Evolutionary conservation across 35 echinoderm and acorn worm species (phyloP).

Genomic region (Apostichopus parvimensis): DNA sequence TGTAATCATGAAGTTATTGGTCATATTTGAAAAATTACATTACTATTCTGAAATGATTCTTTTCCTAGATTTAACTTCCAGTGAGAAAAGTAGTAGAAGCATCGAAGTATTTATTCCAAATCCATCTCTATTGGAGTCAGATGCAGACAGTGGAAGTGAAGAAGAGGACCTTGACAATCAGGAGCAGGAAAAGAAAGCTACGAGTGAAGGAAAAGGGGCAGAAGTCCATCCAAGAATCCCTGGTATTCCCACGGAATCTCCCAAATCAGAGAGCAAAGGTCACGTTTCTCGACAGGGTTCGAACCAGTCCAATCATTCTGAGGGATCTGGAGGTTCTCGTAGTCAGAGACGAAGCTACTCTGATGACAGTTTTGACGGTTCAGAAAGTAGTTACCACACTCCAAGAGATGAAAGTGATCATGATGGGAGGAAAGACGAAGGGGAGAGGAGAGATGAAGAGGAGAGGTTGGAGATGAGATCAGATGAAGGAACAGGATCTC

Average conservation of each 20-base stretch:
- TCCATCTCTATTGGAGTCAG: constrained; percentile 45
- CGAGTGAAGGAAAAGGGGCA: background rate
- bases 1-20: no score
- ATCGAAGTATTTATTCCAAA: constrained; percentile 72
- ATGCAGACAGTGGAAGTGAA: constrained; percentile 30
- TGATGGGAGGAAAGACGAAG: background rate
- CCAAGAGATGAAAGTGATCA: background rate
- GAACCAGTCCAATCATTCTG: background rate
- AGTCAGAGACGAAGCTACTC: background rate
- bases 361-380: constrained; percentile 27
- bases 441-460: background rate
- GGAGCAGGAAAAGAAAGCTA: background rate
- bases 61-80: constrained; percentile 62
- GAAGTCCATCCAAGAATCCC: constrained; percentile 10
- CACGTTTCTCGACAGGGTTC: background rate
- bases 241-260: constrained; percentile 50
- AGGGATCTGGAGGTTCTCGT: background rate
- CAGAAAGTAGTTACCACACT: constrained; percentile 14
- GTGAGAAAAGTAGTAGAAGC: constrained; percentile 74
- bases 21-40: no score
- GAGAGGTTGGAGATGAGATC: background rate
- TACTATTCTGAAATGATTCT: background rate
- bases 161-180: constrained; percentile 23
- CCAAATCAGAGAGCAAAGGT: background rate
- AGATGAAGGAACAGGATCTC: background rate